Evolutionary conservation across 30 jellyfish, hydroid and myxozoan genomes (phyloP).

Genomic region (Hydractinia symbiolongicarpus): DNA sequence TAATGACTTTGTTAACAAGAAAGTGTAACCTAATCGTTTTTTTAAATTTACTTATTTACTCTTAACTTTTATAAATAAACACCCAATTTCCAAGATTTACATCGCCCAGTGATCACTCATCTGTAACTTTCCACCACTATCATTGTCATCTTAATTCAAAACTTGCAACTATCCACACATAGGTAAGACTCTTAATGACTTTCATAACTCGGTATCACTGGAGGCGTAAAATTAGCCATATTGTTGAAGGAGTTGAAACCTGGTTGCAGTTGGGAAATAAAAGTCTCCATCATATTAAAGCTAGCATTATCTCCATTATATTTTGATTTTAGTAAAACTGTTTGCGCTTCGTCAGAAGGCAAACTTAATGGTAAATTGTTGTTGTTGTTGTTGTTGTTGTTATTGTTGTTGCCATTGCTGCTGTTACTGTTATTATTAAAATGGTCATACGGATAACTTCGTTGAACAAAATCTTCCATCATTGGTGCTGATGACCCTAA

Average conservation of each 20-base stretch:
- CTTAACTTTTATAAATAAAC: too few relatives aligned
- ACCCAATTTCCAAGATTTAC: too few relatives aligned
- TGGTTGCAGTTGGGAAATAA: neutral
- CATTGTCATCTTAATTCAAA: too few relatives aligned
- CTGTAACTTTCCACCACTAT: too few relatives aligned
- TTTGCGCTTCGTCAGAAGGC: neutral
- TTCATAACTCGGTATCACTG: neutral
- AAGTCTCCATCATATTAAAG: constrained; percentile 4
- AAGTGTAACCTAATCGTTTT: too few relatives aligned
- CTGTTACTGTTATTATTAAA: neutral
- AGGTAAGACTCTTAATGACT: neutral
- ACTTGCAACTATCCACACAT: too few relatives aligned
- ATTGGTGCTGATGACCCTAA: constrained; percentile 5
- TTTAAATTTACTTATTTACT: too few relatives aligned
- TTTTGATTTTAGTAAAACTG: neutral
- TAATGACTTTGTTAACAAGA: too few relatives aligned
- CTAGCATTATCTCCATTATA: neutral
- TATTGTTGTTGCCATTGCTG: neutral
- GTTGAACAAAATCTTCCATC: neutral
- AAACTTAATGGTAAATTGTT: neutral
- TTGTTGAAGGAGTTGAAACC: neutral
- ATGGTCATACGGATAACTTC: neutral
- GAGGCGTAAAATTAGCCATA: constrained; percentile 3
- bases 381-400: constrained; percentile 5
- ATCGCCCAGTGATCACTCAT: too few relatives aligned